phyloP scores from a whole-genome alignment of 2,797 vertebrate genomes.

The Simalia tracyae region DNA sequence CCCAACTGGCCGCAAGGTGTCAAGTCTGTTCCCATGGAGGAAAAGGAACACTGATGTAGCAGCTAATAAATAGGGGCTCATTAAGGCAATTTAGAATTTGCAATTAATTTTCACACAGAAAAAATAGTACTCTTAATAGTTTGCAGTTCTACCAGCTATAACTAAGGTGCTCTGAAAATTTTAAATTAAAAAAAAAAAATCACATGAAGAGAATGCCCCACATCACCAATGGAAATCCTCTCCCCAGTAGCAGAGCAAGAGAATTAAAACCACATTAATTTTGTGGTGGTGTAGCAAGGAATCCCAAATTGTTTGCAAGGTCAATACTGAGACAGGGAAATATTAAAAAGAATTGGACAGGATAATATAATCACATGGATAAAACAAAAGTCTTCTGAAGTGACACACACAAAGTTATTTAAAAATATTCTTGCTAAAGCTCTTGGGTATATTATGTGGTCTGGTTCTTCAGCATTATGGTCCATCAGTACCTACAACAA shows the following conservation, averaged over 20 bases:
- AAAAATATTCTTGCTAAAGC: slow-evolving; percentile 76
- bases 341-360: slow-evolving; percentile 39
- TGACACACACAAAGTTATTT: slow-evolving; percentile 68
- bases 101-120: slow-evolving; percentile 69
- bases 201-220: slow-evolving; percentile 54
- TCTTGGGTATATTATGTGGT: slow-evolving; percentile 67
- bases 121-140: slow-evolving; percentile 59
- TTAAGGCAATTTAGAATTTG: slow-evolving; percentile 80
- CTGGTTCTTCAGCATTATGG: slow-evolving; percentile 71
- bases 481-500: slow-evolving; percentile 76
- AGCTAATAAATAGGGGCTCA: slow-evolving; percentile 73
- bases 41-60: slow-evolving; percentile 65
- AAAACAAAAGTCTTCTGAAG: slow-evolving; percentile 54
- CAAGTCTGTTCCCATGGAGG: slow-evolving; percentile 61
- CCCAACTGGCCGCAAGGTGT: slow-evolving; percentile 63
- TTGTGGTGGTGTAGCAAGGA: slow-evolving; percentile 68
- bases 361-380: slow-evolving; percentile 65
- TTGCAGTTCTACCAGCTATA: slow-evolving; percentile 60
- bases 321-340: slow-evolving; percentile 46
- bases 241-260: slow-evolving; percentile 55
- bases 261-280: slow-evolving; percentile 59
- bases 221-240: slow-evolving; percentile 55
- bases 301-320: slow-evolving; percentile 64
- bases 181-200: slow-evolving; percentile 15
- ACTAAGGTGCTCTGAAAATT: slow-evolving; percentile 56